Conservation (phyloP, 1,140 invertebrate species). For the Nasonia longicornis region DNA sequence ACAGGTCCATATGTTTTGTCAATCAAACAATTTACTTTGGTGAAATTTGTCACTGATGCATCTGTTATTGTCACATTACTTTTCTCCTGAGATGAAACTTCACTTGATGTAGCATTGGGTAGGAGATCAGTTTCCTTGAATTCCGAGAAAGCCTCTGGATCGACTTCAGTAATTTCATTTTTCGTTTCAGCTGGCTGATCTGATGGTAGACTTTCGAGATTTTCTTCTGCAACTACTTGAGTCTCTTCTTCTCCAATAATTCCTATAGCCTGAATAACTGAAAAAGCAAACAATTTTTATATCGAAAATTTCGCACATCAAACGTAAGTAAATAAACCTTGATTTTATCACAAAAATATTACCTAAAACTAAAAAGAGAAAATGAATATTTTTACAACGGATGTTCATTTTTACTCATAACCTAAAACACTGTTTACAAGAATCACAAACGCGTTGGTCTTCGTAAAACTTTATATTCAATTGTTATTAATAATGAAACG, state of each 20-base stretch:
- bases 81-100: constrained; percentile 35
- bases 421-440: constrained; percentile 31
- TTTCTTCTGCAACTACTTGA: constrained; percentile 1
- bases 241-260: constrained; percentile 39
- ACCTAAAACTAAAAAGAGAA: constrained; percentile 35
- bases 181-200: background rate
- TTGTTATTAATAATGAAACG: background rate
- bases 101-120: background rate
- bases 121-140: background rate
- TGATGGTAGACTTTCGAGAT: background rate
- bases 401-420: constrained; percentile 37
- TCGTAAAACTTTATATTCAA: background rate
- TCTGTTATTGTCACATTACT: constrained; percentile 47
- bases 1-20: constrained; percentile 62
- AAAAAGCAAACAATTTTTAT: constrained; percentile 7
- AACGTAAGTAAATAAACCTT: background rate
- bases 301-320: background rate
- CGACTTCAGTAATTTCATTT: background rate
- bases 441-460: background rate
- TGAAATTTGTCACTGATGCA: constrained; percentile 49
- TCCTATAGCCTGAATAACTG: constrained; percentile 16
- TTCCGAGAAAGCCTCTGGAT: background rate
- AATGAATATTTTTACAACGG: constrained; percentile 16
- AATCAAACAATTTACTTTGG: constrained; percentile 60
- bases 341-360: background rate